Base-by-base conservation (phyloP, 2,888 invertebrate species). In the Pyrrhosoma nymphula region DNA sequence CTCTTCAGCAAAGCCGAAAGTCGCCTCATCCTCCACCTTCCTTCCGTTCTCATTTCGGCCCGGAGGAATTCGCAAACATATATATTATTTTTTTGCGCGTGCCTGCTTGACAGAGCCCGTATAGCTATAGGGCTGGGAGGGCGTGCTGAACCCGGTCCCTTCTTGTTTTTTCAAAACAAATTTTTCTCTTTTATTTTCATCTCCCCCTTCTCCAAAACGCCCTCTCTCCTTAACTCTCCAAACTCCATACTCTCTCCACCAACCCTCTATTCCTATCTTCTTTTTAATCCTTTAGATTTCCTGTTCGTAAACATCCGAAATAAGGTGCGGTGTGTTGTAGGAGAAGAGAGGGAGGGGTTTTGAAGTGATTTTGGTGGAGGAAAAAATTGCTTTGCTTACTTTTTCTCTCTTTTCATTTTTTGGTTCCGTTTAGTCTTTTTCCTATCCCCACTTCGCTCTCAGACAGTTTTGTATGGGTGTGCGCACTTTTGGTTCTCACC, bases 21-120 rank as follows among this genome's bases (percentile, higher is more conserved):
- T 8, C 56, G 20, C 47, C 88, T n/a, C 47, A 47, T 39, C 69
- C n/a, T n/a, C 82, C 30, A 18, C 30, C 10, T 55, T 55, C 55
- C 55, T 55, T 82, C 82, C 89, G n/a, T n/a, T 55, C 89, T 56
- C 89, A 23, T 56, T 89, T 55, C 89, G 55, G 55, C 56, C n/a
- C 93, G n/a, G 12, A 93, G 39, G 93, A 93, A 93, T 93, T 75
- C 47, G 93, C 93, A 93, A 93, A 75, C 69, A 93, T 35, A 69
- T 93, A n/a, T 82, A 12, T 69, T 60, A 20, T 60, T 60, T 60
- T 16, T 69, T n/a, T 69, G 69, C n/a, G 69, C 69, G 26, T n/a
- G 69, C 82, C 16, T 18, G 82, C 82, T 26, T 82, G 82, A 35
- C 30, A 14, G 82, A 2, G 30, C 35, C 14, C 82, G 16, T 30